Evolutionary conservation across 2,113 vertebrate genomes (phyloP), one percentile per base, ranked within the genome.

Genomic region (Acanthochromis polyacanthus): DNA sequence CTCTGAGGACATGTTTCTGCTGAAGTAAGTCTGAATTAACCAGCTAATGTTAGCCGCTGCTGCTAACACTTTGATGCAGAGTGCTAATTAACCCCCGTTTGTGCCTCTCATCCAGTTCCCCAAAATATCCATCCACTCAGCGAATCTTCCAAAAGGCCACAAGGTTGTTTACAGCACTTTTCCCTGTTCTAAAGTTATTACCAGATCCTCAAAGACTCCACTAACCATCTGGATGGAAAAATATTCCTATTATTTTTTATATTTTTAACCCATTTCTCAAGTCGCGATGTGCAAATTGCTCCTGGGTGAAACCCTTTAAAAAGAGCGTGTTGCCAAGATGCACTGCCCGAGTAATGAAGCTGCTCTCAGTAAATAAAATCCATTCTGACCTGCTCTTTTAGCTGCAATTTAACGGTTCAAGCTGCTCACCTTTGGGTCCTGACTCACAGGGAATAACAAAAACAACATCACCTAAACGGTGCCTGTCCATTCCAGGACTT

Each of bases 81-180:
- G 40, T 15, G 40, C 48, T 50, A 70, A 70, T 70, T 70, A 70
- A 45, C 51, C 22, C 10, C 22, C 19, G 40, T 70, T 43, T 46
- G 25, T 58, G 57, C 14, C 40, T 69, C 53, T 32, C 28, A 22
- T 58, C 53, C 48, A 50, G n/a, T 19, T 6, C 7, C 48, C 19
- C 0, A 16, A 1, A 45, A 45, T 28, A 55, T n/a, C 12, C 9
- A 57, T 58, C 9, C 38, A 12, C 38, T 70, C 23, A 58, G 53
- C 40, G 30, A 0, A 20, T 25, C 40, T 32, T 45, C 46, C 14
- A 70, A 70, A 68, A 28, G 25, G 17, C 65, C 40, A 58, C 8
- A 70, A 55, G 40, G 53, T 46, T 70, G 53, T 70, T 70, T 58
- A 57, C 52, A 57, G 43, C 55, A 43, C 32, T 52, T 56, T 55